These are phyloP conservation scores for Euphydryas editha DNA, from an alignment of 2,888 invertebrate genomes.

Conservation along the genomic window DNA sequence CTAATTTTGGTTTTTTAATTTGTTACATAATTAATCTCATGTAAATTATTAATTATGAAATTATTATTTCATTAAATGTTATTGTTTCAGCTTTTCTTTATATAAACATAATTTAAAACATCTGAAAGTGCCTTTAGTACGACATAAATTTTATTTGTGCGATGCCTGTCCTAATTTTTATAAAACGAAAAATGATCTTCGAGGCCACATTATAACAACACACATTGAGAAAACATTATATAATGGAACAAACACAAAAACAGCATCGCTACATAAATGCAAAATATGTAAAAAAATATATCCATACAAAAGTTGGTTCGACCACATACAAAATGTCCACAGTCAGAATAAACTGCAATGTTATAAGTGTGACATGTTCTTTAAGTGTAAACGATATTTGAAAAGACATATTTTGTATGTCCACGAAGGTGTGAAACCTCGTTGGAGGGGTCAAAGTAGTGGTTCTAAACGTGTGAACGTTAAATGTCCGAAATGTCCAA, in stretches of 20 bases:
- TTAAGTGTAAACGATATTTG: slow-evolving; percentile 41
- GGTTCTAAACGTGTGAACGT: background rate
- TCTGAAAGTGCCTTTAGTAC: slow-evolving; percentile 40
- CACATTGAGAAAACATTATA: slow-evolving; percentile 6
- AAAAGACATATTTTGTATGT: slow-evolving; percentile 39
- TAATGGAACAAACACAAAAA: background rate
- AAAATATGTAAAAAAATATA: slow-evolving; percentile 43
- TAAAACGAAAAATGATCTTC: slow-evolving; percentile 18
- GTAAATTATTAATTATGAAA: background rate
- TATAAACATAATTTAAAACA: slow-evolving; percentile 48
- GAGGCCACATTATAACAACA: slow-evolving; percentile 34
- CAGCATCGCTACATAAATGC: slow-evolving; percentile 29
- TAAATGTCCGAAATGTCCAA: slow-evolving; percentile 46
- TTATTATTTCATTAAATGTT: background rate
- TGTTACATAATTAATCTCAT: too few species aligned
- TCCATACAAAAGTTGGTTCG: slow-evolving; percentile 46
- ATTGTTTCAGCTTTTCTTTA: slow-evolving; percentile 44
- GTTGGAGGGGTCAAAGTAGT: slow-evolving; percentile 24
- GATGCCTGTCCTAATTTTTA: slow-evolving; percentile 31
- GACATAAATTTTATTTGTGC: slow-evolving; percentile 36
- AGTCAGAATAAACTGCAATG: slow-evolving; percentile 24
- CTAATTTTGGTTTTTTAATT: too few species aligned
- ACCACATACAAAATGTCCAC: slow-evolving; percentile 48
- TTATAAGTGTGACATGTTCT: slow-evolving; percentile 31
- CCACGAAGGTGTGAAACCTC: slow-evolving; percentile 29